Evolutionary conservation across 2,888 invertebrate species (phyloP).

Genomic region (Cerastis leucographa): DNA sequence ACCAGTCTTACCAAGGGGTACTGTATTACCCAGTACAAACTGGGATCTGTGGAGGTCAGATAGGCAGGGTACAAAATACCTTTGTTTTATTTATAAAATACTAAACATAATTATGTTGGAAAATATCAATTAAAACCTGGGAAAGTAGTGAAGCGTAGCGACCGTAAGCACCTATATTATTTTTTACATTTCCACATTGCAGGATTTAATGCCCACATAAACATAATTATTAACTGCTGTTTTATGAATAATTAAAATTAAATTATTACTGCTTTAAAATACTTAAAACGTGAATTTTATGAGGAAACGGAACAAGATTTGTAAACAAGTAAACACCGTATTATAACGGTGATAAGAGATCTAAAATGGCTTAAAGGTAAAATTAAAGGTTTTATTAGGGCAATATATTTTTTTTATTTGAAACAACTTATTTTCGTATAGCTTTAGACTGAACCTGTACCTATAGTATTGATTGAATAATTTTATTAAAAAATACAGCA

Average conservation of each 20-base stretch:
- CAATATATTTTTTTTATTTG: not conserved
- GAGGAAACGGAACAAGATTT: slow-evolving; percentile 4
- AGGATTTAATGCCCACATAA: not conserved
- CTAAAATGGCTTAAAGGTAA: slow-evolving; percentile 10
- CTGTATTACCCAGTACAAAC: too few species aligned
- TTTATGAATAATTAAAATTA: slow-evolving; percentile 20
- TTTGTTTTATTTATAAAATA: not conserved
- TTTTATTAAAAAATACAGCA: not conserved
- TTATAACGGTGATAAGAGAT: slow-evolving; percentile 17
- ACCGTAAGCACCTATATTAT: not conserved
- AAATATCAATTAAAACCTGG: not conserved
- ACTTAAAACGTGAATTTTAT: slow-evolving; percentile 18
- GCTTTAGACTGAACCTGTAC: too few species aligned
- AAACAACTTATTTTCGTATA: not conserved
- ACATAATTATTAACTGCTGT: not conserved
- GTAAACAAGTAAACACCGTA: slow-evolving; percentile 17
- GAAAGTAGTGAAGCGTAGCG: not conserved
- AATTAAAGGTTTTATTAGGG: not conserved
- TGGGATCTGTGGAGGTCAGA: too few species aligned
- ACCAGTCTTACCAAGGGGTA: too few species aligned
- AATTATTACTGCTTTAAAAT: slow-evolving; percentile 2
- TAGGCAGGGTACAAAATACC: not conserved
- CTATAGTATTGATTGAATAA: not conserved
- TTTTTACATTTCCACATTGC: not conserved
- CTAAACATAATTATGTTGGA: not conserved